Base-by-base conservation (phyloP, 2,888 invertebrate species). In the Caenorhabditis sinica region DNA sequence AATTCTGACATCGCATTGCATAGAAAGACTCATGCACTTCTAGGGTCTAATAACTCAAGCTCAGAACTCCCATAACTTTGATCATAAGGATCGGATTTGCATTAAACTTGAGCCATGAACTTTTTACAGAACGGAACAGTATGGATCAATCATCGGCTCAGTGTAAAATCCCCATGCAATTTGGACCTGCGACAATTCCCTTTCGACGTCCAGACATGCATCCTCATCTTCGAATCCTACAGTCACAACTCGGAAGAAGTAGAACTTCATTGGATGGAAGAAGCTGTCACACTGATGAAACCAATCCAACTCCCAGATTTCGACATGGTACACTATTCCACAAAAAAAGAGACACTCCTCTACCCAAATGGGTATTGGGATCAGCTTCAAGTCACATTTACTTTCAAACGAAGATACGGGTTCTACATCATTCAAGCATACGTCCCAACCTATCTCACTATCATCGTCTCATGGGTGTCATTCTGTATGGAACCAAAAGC, bases 401-500 rank as follows among this genome's bases (percentile, higher is more conserved):
- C 91, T n/a, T 93, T 93, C 88, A 92, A 92, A 71, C 89, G 93
- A 11, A 88, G 93, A 23, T 93, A 93, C 86, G 93, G 93, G 8
- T 93, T 92, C 86, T 93, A 93, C 83, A 92, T 93, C 43, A 89
- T 93, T 63, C 93, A 93, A 83, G 93, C 92, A 2, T 93, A 93
- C 76, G 90, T 92, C 25, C 92, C 92, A 33, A 92, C 92, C 2
- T 92, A 92, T 83, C 77, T 90, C 36, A 91, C 90, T 4, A 91
- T 92, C 45, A 89, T 91, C 76, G 93, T 93, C 25, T 90, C 90
- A 1, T 93, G 93, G 93, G 92, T 92, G 1, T 87, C 90, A 8
- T 93, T 93, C 83, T 92, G 92, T 83, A 93, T 93, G 93, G 93
- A 93, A 77, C 91, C 92, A 20, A 92, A 92, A 73, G 92, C 92